Evolutionary conservation across 1,140 invertebrate species (phyloP).

Genomic region (Drosophila sproati): DNA sequence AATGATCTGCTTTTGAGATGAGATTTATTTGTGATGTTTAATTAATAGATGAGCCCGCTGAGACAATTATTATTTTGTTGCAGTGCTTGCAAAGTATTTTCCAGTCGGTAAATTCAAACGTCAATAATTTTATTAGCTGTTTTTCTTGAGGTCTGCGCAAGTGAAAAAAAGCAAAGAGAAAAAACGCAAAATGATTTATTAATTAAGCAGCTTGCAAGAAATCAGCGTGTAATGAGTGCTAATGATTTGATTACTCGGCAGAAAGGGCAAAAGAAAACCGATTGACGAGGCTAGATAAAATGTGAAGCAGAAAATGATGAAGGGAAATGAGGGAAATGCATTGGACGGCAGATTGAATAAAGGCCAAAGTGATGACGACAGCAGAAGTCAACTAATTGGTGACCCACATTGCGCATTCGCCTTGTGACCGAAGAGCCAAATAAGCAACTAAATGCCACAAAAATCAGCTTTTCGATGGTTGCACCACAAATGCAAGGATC

Average conservation of each 20-base stretch:
- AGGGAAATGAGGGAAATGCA: constrained; percentile 7
- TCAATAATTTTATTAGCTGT: not conserved
- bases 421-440: not conserved
- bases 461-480: not conserved
- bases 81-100: not conserved
- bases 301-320: constrained; percentile 1
- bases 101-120: not conserved
- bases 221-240: constrained; percentile 66
- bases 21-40: too few species aligned
- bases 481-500: constrained; percentile 4
- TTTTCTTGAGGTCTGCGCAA: constrained; percentile 6
- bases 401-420: not conserved
- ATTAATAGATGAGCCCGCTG: too few species aligned
- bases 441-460: too few species aligned
- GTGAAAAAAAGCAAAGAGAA: constrained; percentile 13
- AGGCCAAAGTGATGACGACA: not conserved
- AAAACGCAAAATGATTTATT: constrained; percentile 65
- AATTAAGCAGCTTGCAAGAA: constrained; percentile 61
- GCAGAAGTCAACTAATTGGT: constrained; percentile 58
- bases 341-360: not conserved
- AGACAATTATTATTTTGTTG: too few species aligned
- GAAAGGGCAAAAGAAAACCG: constrained; percentile 34
- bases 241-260: constrained; percentile 75
- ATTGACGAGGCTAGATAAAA: constrained; percentile 11
- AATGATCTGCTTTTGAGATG: too few species aligned